Evolutionary conservation across 2,888 invertebrate species (phyloP).

Genomic region (Yponomeuta evonymella): DNA sequence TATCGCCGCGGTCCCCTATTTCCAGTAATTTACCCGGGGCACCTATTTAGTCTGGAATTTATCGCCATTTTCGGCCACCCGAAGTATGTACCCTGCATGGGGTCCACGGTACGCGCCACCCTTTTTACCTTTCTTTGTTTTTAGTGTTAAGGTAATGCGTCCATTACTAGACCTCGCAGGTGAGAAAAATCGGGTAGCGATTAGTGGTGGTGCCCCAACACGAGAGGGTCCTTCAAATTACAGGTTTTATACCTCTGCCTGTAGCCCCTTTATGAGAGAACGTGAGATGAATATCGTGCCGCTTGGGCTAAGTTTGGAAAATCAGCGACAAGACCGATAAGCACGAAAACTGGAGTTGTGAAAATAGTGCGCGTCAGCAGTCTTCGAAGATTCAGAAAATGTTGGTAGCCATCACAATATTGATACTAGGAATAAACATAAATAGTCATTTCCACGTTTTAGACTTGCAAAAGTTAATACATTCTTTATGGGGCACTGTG

Average conservation of each 20-base stretch:
- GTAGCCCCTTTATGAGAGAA: constrained; percentile 13
- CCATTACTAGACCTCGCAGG: constrained; percentile 25
- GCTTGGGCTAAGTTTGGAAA: constrained; percentile 3
- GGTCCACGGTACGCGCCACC: background rate
- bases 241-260: constrained; percentile 31
- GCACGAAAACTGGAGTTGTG: background rate
- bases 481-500: too few relatives aligned
- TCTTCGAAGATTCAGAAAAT: too few relatives aligned
- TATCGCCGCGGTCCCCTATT: background rate
- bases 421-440: too few relatives aligned
- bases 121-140: background rate
- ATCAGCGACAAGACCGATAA: background rate
- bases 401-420: too few relatives aligned
- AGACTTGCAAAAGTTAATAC: too few relatives aligned
- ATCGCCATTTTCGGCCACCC: background rate
- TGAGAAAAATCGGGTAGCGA: constrained; percentile 42
- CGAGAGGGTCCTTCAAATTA: constrained; percentile 46
- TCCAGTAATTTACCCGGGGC: background rate
- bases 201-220: constrained; percentile 46
- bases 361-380: background rate
- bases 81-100: background rate
- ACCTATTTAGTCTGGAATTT: background rate
- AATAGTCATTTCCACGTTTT: too few relatives aligned
- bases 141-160: constrained; percentile 9
- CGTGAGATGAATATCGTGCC: constrained; percentile 13